Percentiles rank a stretch among this genome's conserved stretches.
Evolutionary conservation across 2,888 invertebrate genomes (phyloP).

Genomic region (Brachyopa scutellaris): DNA sequence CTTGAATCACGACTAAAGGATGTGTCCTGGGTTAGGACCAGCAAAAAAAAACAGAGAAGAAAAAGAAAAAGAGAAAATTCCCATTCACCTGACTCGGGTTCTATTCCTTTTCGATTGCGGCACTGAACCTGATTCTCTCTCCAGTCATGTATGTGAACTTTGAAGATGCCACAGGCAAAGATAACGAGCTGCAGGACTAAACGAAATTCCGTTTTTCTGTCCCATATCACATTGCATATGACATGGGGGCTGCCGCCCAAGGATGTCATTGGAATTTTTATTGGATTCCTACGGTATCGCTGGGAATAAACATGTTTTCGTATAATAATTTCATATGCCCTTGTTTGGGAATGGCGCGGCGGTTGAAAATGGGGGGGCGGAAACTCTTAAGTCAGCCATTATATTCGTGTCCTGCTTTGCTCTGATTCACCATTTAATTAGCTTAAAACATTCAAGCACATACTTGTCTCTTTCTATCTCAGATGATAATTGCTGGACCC

Average conservation of each 20-base stretch:
- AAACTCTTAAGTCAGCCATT: constrained; percentile 18
- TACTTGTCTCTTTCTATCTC: not conserved
- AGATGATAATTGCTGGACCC: constrained; percentile 32
- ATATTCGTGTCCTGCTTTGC: constrained; percentile 9
- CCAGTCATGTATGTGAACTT: constrained; percentile 41
- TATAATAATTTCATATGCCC: constrained; percentile 25
- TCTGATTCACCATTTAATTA: constrained; percentile 59
- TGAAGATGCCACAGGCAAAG: constrained; percentile 22
- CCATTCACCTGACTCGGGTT: constrained; percentile 26
- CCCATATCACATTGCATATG: not conserved
- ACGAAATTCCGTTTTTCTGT: constrained; percentile 2
- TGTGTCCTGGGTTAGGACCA: too few relatives aligned
- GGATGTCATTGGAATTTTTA: constrained; percentile 45
- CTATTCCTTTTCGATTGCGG: constrained; percentile 4
- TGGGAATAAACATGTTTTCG: constrained; percentile 1
- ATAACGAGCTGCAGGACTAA: constrained; percentile 7
- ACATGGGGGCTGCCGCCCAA: not conserved
- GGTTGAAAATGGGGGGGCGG: not conserved
- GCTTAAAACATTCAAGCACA: constrained; percentile 22
- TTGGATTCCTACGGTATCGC: constrained; percentile 12
- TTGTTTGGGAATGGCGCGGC: not conserved
- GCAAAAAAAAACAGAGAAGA: too few relatives aligned
- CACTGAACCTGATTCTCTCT: constrained; percentile 18
- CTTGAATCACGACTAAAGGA: too few relatives aligned
- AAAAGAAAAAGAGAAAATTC: not conserved